These are phyloP conservation scores for Microctonus hyperodae DNA, from an alignment of 2,888 invertebrate species.

Conservation along the genomic window DNA sequence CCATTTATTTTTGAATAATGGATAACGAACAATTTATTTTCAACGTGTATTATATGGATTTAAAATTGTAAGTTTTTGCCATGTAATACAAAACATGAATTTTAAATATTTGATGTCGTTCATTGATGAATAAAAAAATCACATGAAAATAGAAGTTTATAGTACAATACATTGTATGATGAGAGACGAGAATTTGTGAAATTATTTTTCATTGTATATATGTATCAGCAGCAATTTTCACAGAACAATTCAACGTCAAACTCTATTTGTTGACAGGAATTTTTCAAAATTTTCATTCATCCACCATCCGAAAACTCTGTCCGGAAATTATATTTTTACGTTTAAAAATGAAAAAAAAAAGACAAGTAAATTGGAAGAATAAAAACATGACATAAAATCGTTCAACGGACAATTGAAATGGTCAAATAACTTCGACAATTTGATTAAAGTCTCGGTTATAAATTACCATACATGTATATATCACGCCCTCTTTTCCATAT, in stretches of 20 bases:
- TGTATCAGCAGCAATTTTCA: slow-evolving; percentile 10
- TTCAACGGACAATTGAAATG: slow-evolving; percentile 16
- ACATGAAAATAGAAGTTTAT: background rate
- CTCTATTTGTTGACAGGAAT: slow-evolving; percentile 8
- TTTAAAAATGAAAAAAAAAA: too few relatives aligned
- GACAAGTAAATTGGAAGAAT: background rate
- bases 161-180: background rate
- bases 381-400: background rate
- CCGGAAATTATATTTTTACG: background rate
- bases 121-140: background rate
- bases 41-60: background rate
- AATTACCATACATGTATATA: background rate
- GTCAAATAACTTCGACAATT: slow-evolving; percentile 13
- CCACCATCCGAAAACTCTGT: background rate
- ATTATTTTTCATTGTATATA: background rate
- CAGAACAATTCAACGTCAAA: slow-evolving; percentile 11
- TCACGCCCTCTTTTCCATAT: slow-evolving; percentile 4
- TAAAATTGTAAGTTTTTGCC: background rate
- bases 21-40: background rate
- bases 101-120: background rate
- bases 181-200: background rate
- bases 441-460: slow-evolving; percentile 11
- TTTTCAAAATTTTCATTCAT: slow-evolving; percentile 15
- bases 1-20: background rate
- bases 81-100: background rate